Evolutionary conservation across 2,797 vertebrate genomes (phyloP), one percentile per base, ranked within the genome.

Genomic region (Psittacula echo): DNA sequence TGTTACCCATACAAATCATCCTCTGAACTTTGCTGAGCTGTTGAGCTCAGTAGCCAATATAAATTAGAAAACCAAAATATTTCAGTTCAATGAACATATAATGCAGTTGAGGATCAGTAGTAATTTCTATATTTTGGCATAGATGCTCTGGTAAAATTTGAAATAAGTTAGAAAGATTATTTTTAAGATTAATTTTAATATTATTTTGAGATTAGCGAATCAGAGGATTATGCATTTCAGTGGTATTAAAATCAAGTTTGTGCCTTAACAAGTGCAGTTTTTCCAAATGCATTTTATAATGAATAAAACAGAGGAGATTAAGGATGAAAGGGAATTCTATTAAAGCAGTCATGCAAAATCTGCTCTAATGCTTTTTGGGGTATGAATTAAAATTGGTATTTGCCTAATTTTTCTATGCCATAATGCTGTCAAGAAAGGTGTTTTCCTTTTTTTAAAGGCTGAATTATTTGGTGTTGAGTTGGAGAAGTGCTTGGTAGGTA

Each of bases 241-340:
- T 44, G 44, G 22, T 27, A 74, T 65, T 51, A 66, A 64, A 44
- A 71, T 27, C 0, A 0, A 51, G 16, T 37, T 62, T 41, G 9
- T 64, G 20, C 24, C 27, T 27, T 39, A 79, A 23, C 11, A 87
- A 54, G 4, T 14, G 18, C 37, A 61, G 9, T 45, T 87, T 85
- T 83, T 53, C 56, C n/a, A 83, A 71, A 77, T 27, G 10, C 4
- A 39, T 34, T 90, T 82, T 60, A 5, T 30, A 64, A 58, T 64
- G 34, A 7, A 9, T 41, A 67, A 80, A 85, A 24, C 19, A 32
- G 29, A 61, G 16, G 15, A 64, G 18, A 39, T 3, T 45, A 62
- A 34, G 12, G 18, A 54, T 77, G 23, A 89, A 87, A 85, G 12
- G 18, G 34, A 91, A 65, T 64, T 24, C 16, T 32, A 67, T 48